Evolutionary conservation across 2,797 vertebrate genomes (phyloP), one percentile per base, ranked within the genome.

Genomic region (Sphaeramia orbicularis): DNA sequence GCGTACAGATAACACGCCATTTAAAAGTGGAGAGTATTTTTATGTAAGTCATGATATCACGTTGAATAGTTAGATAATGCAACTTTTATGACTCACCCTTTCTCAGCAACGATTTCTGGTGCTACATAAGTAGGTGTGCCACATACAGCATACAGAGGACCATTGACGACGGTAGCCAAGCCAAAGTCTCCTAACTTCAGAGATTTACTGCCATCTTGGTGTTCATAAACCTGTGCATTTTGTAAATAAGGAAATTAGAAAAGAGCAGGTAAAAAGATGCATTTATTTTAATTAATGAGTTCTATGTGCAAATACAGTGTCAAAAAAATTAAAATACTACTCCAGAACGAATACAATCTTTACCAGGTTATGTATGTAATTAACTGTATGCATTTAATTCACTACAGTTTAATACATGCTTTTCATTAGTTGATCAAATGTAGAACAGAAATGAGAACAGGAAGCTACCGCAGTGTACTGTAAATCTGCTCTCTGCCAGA

Each of bases 51-150:
- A n/a, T n/a, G n/a, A n/a, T n/a, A n/a, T n/a, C n/a, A n/a, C n/a
- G n/a, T n/a, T n/a, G n/a, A n/a, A 24, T 24, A 27, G 6, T 48
- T 15, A 14, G 6, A 35, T 55, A 32, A 57, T 16, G 52, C 3
- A 41, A 40, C 15, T 19, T 12, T 9, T 19, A 30, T 61, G 48
- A 83, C 88, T 94, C 92, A 99, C 98, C 98, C 98, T 1, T 94
- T 96, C 90, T 99, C 97, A 56, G 97, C 94, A 0, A 99, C 94
- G 74, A 99, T 98, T 90, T 99, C 98, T 57, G 98, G 98, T 78
- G 98, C 97, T 74, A 99, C 97, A n/a, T 99, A 99, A 35, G 98
- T 98, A 12, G 97, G 97, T 1, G 98, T 99, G 40, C 98, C 98
- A 83, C 97, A 99, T 48, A 99, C 96, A 2, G 95, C 96, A 50